Base-by-base conservation (phyloP, 1,140 invertebrate genomes). In the Aricia agestis region DNA sequence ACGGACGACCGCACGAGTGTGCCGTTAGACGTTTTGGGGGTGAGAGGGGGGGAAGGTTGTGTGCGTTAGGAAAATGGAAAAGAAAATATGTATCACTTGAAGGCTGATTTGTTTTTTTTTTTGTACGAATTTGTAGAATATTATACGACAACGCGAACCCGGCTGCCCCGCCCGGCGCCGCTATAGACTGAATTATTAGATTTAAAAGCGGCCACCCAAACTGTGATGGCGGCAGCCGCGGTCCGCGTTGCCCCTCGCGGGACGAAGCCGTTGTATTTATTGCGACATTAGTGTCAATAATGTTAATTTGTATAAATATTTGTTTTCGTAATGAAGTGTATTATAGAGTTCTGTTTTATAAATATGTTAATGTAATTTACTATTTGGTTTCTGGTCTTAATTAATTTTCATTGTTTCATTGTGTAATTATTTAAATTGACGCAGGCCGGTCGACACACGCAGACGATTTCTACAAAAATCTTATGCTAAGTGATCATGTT, bases 41-140 rank as follows among this genome's bases (percentile, higher is more conserved):
- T 25, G 59, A 25, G 17, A 17, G 17, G 59, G 17, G 59, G 59
- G 11, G 59, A 7, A 15, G 58, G 18, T 18, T 59, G 58, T 52
- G 45, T 52, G 45, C 11, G 9, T 11, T 52, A 52, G 75, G 73
- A 73, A 69, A 78, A 78, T 75, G 70, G 74, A 72, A 75, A 81
- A 81, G 78, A 70, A 77, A n/a, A n/a, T n/a, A 80, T 78, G 69
- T 76, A 74, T 76, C 79, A 77, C 74, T 75, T 76, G 83, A 87
- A 87, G 84, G 81, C 85, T 85, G 83, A 85, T 82, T 82, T 82
- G 57, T 80, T 77, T 70, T 82, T 77, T 74, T 69, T 76, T 74
- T 73, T 68, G 42, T 73, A 63, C 72, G 32, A 61, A 70, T 65
- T 59, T 67, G 42, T 70, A 45, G 52, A 58, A 67, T 68, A 68